Percentiles rank a stretch among this genome's conserved stretches.
These are phyloP conservation scores for Sympetrum striolatum DNA, from an alignment of 2,888 invertebrate genomes.

Conservation along the genomic window DNA sequence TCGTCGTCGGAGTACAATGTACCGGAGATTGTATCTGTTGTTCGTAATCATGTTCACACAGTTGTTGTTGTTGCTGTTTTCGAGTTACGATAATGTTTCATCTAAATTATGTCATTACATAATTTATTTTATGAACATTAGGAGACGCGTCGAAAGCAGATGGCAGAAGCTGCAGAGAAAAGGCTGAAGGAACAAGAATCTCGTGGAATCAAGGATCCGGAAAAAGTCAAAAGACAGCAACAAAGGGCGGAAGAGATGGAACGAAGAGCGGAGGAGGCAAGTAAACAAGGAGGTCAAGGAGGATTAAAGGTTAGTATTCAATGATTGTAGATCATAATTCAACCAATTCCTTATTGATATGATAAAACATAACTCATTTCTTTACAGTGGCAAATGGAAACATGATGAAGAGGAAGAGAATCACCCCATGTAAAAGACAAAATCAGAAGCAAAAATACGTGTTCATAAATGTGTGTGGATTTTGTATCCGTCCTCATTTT, in stretches of 20 bases:
- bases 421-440: not conserved
- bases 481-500: conserved; percentile 9
- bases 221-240: conserved; percentile 67
- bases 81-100: not conserved
- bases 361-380: not conserved
- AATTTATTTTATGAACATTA: conserved; percentile 53
- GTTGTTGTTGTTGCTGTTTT: no score
- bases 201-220: conserved; percentile 71
- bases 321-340: not conserved
- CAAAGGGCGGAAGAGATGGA: conserved; percentile 66
- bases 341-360: not conserved
- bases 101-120: not conserved
- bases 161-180: conserved; percentile 73
- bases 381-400: conserved; percentile 27
- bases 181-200: conserved; percentile 67
- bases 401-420: not conserved
- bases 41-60: not conserved
- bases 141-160: conserved; percentile 71
- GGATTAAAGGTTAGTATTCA: conserved; percentile 30
- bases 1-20: not conserved
- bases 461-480: not conserved
- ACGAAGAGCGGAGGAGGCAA: conserved; percentile 64
- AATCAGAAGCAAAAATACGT: not conserved
- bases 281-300: conserved; percentile 33
- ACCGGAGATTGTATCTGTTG: not conserved